Percentiles rank a stretch among this genome's conserved stretches.
Evolutionary conservation across 2,797 vertebrate species (phyloP).

Genomic region (Crenichthys baileyi): DNA sequence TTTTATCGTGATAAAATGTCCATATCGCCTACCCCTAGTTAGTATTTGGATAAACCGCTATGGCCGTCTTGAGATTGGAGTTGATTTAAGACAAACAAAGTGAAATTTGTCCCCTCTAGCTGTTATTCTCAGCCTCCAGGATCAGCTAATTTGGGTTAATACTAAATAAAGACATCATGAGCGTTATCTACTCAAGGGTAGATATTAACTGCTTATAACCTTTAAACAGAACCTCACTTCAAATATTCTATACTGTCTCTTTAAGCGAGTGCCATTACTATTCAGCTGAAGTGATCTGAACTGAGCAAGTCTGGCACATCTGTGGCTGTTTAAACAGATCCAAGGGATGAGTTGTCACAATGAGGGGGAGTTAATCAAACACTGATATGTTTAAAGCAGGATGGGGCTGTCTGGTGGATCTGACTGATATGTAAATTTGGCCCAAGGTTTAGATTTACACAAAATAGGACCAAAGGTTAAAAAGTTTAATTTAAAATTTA

Average conservation of each 20-base stretch:
- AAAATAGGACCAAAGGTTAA: conserved; percentile 9
- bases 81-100: not conserved
- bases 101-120: not conserved
- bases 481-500: conserved; percentile 3
- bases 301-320: conserved; percentile 31
- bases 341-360: conserved; percentile 35
- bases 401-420: conserved; percentile 16
- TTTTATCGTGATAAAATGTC: too few species aligned
- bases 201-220: not conserved
- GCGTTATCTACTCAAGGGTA: not conserved
- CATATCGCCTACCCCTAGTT: too few species aligned
- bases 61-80: not conserved
- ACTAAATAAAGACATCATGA: not conserved
- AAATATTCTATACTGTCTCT: not conserved
- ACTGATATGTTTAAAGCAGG: conserved; percentile 30
- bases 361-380: conserved; percentile 30
- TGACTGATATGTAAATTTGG: conserved; percentile 10
- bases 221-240: not conserved
- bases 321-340: conserved; percentile 44
- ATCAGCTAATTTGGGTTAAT: not conserved
- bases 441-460: conserved; percentile 7
- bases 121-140: not conserved
- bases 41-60: not conserved
- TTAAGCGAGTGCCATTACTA: conserved; percentile 7
- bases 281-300: conserved; percentile 15